Evolutionary conservation across 2,888 invertebrate species (phyloP).

Genomic region (Pammene aurita): DNA sequence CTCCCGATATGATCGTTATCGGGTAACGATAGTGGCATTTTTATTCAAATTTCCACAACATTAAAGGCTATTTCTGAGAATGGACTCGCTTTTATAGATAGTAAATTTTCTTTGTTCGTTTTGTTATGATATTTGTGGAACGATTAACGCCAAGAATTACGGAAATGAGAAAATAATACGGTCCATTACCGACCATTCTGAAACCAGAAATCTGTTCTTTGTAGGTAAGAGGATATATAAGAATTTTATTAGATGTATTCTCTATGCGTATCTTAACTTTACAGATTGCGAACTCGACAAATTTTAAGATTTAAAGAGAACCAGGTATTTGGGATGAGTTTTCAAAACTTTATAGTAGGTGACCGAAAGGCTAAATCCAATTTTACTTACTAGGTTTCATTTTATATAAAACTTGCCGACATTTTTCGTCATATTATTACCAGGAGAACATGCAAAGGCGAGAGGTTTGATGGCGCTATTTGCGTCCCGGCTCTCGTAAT

Average conservation of each 20-base stretch:
- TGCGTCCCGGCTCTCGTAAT: neutral
- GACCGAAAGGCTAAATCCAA: no score
- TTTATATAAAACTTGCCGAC: neutral
- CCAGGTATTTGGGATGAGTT: no score
- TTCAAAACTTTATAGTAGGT: no score
- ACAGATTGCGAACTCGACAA: no score
- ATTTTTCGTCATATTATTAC: neutral
- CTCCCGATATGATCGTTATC: slow-evolving; percentile 26
- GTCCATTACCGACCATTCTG: neutral
- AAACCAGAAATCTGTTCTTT: no score
- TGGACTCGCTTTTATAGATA: neutral
- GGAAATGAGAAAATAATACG: neutral
- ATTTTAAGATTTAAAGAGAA: no score
- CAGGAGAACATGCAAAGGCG: slow-evolving; percentile 1
- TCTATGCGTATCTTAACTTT: no score
- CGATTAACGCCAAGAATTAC: neutral
- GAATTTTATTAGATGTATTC: no score
- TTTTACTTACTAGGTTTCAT: no score
- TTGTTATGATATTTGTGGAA: neutral
- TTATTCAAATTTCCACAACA: slow-evolving; percentile 37
- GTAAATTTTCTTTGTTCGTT: slow-evolving; percentile 1
- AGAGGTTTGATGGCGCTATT: slow-evolving; percentile 3
- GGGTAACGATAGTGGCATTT: slow-evolving; percentile 29
- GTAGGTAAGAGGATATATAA: no score
- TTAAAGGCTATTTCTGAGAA: slow-evolving; percentile 11